Evolutionary conservation across 2,888 invertebrate species (phyloP).

Genomic region (Melieria picta): DNA sequence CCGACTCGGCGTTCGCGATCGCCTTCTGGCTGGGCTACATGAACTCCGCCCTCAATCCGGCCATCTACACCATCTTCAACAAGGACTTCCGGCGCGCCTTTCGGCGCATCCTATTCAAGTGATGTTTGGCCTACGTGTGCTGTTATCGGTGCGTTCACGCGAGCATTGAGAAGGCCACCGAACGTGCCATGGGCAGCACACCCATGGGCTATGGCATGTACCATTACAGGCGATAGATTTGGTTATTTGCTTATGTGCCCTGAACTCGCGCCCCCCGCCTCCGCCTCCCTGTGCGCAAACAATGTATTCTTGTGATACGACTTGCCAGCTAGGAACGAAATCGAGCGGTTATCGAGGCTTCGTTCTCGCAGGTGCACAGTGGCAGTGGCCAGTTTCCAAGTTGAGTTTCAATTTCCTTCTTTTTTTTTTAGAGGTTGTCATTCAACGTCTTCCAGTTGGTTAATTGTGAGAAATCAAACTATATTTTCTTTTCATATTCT

Average conservation of each 20-base stretch:
- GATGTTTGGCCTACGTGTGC: constrained; percentile 88
- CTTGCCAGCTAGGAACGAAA: too few relatives aligned
- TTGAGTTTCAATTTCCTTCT: too few relatives aligned
- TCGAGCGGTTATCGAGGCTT: background rate
- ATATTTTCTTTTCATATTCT: too few relatives aligned
- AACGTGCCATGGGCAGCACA: constrained; percentile 67
- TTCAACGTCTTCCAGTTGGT: too few relatives aligned
- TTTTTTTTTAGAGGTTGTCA: too few relatives aligned
- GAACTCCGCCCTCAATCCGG: constrained; percentile 95
- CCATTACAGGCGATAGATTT: constrained; percentile 64
- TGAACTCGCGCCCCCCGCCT: background rate
- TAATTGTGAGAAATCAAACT: too few relatives aligned
- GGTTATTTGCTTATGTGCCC: constrained; percentile 47
- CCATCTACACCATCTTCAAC: constrained; percentile 97
- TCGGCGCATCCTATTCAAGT: constrained; percentile 94
- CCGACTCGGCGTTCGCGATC: constrained; percentile 86
- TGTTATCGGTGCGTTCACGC: constrained; percentile 78
- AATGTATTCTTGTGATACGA: too few relatives aligned
- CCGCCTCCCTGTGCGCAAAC: too few relatives aligned
- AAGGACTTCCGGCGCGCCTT: constrained; percentile 97
- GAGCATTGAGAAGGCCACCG: constrained; percentile 67
- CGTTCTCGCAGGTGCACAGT: too few relatives aligned
- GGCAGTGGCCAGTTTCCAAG: too few relatives aligned
- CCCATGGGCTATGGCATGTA: constrained; percentile 66
- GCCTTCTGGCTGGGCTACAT: constrained; percentile 98